These are phyloP conservation scores for Harlomillsia oculata DNA, from an alignment of 1,140 invertebrate genomes.

Conservation along the genomic window DNA sequence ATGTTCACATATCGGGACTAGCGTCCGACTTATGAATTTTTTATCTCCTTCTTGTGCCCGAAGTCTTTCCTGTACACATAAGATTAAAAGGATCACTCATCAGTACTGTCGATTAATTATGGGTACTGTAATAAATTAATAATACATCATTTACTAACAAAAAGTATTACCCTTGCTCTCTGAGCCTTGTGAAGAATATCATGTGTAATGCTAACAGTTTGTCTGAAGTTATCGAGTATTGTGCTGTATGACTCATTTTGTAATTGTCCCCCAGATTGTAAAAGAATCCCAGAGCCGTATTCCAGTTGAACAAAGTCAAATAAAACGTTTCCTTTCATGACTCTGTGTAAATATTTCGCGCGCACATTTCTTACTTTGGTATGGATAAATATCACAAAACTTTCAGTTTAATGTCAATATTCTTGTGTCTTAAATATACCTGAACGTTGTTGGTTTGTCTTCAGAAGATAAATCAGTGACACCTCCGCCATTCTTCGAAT, in stretches of 20 bases:
- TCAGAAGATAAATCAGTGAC: too few relatives aligned
- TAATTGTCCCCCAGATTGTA: conserved; percentile 3
- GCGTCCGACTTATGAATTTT: conserved; percentile 55
- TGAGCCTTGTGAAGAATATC: conserved; percentile 24
- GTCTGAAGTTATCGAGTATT: conserved; percentile 21
- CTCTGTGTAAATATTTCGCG: conserved; percentile 11
- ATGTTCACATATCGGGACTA: conserved; percentile 66
- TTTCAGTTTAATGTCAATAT: too few relatives aligned
- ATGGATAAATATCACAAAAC: too few relatives aligned
- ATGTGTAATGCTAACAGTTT: conserved; percentile 20
- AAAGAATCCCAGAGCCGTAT: conserved; percentile 20
- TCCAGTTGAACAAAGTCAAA: conserved; percentile 29
- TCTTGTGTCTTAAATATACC: too few relatives aligned
- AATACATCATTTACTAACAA: too few relatives aligned
- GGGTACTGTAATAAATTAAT: too few relatives aligned
- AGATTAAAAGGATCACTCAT: not conserved
- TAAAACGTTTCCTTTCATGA: conserved; percentile 18
- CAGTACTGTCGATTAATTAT: too few relatives aligned
- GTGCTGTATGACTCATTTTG: not conserved
- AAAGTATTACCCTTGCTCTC: conserved; percentile 19
- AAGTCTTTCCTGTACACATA: conserved; percentile 42
- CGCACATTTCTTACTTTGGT: too few relatives aligned
- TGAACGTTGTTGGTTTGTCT: too few relatives aligned
- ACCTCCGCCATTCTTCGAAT: too few relatives aligned
- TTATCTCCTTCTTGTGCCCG: conserved; percentile 48